phyloP scores from a whole-genome alignment of 2,113 vertebrate species.

The Catharus minimus region DNA sequence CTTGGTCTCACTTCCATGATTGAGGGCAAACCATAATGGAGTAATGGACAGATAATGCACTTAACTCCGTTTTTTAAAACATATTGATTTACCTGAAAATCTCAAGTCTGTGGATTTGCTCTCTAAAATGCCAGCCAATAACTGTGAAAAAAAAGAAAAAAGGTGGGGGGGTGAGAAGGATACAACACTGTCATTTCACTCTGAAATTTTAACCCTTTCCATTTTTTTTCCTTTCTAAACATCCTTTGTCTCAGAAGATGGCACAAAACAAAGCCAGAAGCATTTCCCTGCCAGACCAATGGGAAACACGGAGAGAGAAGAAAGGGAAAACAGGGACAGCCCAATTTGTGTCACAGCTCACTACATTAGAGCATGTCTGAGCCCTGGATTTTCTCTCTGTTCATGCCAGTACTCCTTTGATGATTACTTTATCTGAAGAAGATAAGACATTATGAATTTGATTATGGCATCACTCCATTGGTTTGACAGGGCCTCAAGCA shows the following conservation, averaged over 20 bases:
- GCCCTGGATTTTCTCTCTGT: constrained; percentile 48
- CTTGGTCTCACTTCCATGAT: constrained; percentile 17
- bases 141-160: background rate
- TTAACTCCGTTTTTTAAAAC: constrained; percentile 46
- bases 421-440: constrained; percentile 39
- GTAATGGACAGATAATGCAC: constrained; percentile 38
- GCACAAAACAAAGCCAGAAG: background rate
- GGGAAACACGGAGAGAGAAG: background rate
- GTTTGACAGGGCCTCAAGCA: constrained; percentile 40
- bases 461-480: constrained; percentile 25
- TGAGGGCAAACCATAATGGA: constrained; percentile 28
- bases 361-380: constrained; percentile 52
- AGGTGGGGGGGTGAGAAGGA: too few relatives aligned
- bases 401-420: constrained; percentile 41
- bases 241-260: background rate
- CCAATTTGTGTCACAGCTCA: constrained; percentile 48
- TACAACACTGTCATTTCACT: background rate
- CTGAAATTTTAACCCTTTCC: constrained; percentile 7
- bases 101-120: background rate
- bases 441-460: constrained; percentile 44
- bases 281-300: background rate
- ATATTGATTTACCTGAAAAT: constrained; percentile 59
- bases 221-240: background rate
- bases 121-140: background rate
- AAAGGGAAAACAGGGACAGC: constrained; percentile 43